Evolutionary conservation across 2,113 vertebrate species (phyloP), one percentile per base, ranked within the genome.

Genomic region (Pantherophis guttatus): DNA sequence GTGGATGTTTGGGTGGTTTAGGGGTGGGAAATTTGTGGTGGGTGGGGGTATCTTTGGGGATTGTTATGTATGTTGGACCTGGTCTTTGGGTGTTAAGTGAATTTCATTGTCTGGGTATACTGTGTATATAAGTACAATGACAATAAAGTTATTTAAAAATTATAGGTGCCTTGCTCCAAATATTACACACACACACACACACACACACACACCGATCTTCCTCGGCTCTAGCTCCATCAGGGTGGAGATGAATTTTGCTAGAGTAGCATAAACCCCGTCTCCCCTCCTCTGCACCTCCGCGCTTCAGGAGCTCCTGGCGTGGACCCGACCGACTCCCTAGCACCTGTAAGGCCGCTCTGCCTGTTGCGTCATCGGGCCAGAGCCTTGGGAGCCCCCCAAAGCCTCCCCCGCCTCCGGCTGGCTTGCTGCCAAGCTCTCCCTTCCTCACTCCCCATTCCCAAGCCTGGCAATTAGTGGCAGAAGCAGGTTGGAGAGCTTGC

Each of bases 361-460:
- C 55, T 15, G 75, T 94, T 94, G 93, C 93, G 19, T 94, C 93
- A 94, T 24, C 50, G 57, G 54, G 87, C 54, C 48, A 26, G 86
- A 55, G 55, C 62, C 87, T 91, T n/a, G 87, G 54, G 70, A 92
- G 91, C n/a, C 93, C 87, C 91, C 52, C 48, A 50, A 0, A 8
- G 44, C 54, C 70, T 48, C 10, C 44, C 44, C 90, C 75, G 53
- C 90, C 70, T 21, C 55, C 88, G 85, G 70, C 75, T 92, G 91
- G 93, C 87, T 87, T 55, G 10, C 12, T 6, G 91, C 93, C 91
- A 92, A 70, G 57, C 91, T 70, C 2, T 24, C 57, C 75, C 75
- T 33, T 48, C 90, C 50, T 24, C 39, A 3, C 26, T 59, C 90
- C 8, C 8, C 59, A 54, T 59, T 33, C 65, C 88, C 70, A 17